A percentile compares a stretch with the other conserved stretches of the same genome.
Evolutionary conservation across 1,140 invertebrate species (phyloP).

Genomic region (Drosophila ananassae): DNA sequence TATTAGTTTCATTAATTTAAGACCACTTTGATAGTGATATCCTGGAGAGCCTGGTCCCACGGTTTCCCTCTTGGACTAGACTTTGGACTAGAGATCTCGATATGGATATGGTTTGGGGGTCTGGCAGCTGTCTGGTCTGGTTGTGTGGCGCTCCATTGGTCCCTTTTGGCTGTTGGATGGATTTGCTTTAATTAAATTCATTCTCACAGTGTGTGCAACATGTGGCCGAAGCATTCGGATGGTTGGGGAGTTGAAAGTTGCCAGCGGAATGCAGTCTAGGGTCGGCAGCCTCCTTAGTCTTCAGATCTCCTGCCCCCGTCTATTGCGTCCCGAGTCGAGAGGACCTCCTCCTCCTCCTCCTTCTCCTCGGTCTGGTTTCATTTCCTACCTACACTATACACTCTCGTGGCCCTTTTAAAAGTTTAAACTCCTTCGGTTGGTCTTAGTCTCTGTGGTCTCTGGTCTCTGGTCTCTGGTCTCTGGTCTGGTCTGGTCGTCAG

Average conservation of each 20-base stretch:
- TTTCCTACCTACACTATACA: constrained; percentile 54
- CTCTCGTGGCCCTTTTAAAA: constrained; percentile 47
- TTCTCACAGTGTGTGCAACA: constrained; percentile 82
- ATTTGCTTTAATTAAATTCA: constrained; percentile 81
- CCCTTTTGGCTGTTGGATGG: constrained; percentile 33
- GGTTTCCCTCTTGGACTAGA: constrained; percentile 47
- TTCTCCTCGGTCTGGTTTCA: constrained; percentile 25
- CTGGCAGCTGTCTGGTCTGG: constrained; percentile 39
- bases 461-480: constrained; percentile 9
- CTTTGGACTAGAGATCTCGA: constrained; percentile 59
- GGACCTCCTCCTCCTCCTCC: constrained; percentile 10
- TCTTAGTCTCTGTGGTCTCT: constrained; percentile 14
- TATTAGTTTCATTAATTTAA: too few species aligned
- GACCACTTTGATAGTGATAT: too few species aligned
- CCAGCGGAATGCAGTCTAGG: constrained; percentile 52
- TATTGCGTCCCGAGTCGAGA: constrained; percentile 34
- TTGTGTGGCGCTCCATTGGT: constrained; percentile 73
- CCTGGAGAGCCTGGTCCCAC: constrained; percentile 19
- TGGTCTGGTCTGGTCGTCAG: constrained; percentile 35
- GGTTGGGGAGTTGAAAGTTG: constrained; percentile 18
- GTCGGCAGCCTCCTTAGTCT: neutral
- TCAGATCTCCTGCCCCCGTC: constrained; percentile 32
- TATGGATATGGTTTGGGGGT: constrained; percentile 12
- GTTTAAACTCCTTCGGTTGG: constrained; percentile 63
- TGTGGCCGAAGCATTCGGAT: constrained; percentile 55